Evolutionary conservation across 2,797 vertebrate species (phyloP).

Genomic region (Hybognathus amarus): DNA sequence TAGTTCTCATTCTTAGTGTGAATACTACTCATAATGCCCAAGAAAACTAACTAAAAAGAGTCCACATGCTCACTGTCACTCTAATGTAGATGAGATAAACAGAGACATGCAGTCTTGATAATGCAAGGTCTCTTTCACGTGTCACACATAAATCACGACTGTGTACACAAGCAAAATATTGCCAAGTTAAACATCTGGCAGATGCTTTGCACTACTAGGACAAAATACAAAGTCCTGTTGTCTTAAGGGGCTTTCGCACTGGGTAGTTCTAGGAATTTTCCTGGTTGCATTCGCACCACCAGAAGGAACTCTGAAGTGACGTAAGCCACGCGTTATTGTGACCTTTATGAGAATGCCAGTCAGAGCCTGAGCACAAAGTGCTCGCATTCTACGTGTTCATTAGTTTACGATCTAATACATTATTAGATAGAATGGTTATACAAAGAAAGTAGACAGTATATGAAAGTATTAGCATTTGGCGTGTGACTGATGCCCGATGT

Average conservation of each 20-base stretch:
- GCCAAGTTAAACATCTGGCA: slow-evolving; percentile 13
- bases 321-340: no score
- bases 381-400: no score
- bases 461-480: no score
- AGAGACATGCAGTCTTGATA: background rate
- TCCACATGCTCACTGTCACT: background rate
- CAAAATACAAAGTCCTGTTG: slow-evolving; percentile 49
- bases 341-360: no score
- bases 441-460: no score
- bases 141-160: background rate
- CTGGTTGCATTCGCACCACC: no score
- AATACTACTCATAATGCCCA: background rate
- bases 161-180: slow-evolving; percentile 27
- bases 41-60: background rate
- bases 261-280: no score
- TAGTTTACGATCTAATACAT: no score
- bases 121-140: background rate
- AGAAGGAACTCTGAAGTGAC: no score
- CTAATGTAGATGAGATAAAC: background rate
- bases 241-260: background rate
- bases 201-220: background rate
- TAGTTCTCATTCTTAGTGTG: background rate
- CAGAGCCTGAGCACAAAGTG: no score
- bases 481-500: no score
- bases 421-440: no score